Percentiles rank a stretch among this genome's conserved stretches.
These are phyloP conservation scores for Scrobipalpa costella DNA, from an alignment of 2,888 invertebrate genomes.

Conservation along the genomic window DNA sequence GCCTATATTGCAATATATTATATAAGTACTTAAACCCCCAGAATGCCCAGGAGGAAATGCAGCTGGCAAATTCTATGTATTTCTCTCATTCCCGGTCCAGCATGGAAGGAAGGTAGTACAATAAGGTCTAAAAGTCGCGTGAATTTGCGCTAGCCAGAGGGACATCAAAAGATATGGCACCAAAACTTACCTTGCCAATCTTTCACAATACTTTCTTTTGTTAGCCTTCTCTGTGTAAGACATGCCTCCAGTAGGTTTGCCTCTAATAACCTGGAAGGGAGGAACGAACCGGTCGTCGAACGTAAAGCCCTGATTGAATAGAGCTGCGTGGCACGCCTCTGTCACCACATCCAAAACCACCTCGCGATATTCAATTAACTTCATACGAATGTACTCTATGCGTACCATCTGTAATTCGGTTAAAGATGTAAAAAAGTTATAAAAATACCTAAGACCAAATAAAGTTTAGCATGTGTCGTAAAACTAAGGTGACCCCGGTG, in stretches of 20 bases:
- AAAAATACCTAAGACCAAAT: too few species aligned
- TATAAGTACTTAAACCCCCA: too few species aligned
- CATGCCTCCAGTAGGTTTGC: conserved; percentile 85
- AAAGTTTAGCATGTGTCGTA: too few species aligned
- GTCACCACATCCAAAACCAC: conserved; percentile 70
- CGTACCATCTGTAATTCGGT: conserved; percentile 69
- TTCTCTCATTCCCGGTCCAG: too few species aligned
- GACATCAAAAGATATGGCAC: not conserved
- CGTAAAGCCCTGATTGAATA: conserved; percentile 88
- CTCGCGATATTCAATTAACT: conserved; percentile 59
- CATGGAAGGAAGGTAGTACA: too few species aligned
- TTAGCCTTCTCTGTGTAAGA: conserved; percentile 93
- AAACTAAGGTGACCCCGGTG: too few species aligned
- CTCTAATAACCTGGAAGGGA: conserved; percentile 74
- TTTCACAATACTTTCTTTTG: conserved; percentile 89
- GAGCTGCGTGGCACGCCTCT: conserved; percentile 87
- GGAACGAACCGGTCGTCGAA: conserved; percentile 85
- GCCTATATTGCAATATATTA: too few species aligned
- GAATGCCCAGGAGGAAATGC: too few species aligned
- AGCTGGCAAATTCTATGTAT: too few species aligned
- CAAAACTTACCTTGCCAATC: conserved; percentile 85
- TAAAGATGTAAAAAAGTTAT: not conserved
- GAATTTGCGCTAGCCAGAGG: too few species aligned
- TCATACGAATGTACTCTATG: conserved; percentile 61
- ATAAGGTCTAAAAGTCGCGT: too few species aligned